Percentiles rank a stretch among this genome's conserved stretches.
These are phyloP conservation scores for Ammodytes marinus DNA, from an alignment of 2,113 vertebrate genomes.

Conservation along the genomic window DNA sequence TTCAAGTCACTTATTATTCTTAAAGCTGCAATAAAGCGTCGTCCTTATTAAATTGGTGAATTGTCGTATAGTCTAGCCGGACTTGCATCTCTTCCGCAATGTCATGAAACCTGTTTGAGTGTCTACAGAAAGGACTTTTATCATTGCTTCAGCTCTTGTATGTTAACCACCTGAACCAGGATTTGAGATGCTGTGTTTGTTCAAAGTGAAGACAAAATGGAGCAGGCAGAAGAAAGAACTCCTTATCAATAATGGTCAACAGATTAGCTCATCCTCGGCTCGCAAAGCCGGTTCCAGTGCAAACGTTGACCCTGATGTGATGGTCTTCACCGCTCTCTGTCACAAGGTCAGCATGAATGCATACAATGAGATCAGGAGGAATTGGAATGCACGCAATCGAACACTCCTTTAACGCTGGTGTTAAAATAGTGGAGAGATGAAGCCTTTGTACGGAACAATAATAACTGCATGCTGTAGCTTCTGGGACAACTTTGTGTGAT, in stretches of 20 bases:
- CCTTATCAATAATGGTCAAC: constrained; percentile 9
- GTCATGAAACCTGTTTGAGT: background rate
- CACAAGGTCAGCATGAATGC: constrained; percentile 2
- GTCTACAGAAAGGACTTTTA: background rate
- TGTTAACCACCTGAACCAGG: background rate
- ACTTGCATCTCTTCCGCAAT: background rate
- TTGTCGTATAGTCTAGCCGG: background rate
- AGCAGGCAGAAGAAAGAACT: background rate
- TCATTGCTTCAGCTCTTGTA: too few species aligned
- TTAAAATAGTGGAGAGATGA: background rate
- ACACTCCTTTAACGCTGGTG: constrained; percentile 5
- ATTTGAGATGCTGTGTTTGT: background rate
- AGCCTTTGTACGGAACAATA: constrained; percentile 5
- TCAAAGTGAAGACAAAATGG: background rate
- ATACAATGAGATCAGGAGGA: constrained; percentile 10
- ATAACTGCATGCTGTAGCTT: constrained; percentile 17
- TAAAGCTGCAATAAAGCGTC: background rate
- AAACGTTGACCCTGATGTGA: constrained; percentile 15
- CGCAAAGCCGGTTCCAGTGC: background rate
- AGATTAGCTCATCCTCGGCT: constrained; percentile 13
- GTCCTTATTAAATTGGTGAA: background rate
- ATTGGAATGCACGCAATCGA: background rate
- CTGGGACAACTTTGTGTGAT: constrained; percentile 31
- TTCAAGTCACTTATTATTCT: constrained; percentile 14
- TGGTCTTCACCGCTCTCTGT: background rate